Evolutionary conservation across 2,888 invertebrate genomes (phyloP).

Genomic region (Hemicrepidius hirtus): DNA sequence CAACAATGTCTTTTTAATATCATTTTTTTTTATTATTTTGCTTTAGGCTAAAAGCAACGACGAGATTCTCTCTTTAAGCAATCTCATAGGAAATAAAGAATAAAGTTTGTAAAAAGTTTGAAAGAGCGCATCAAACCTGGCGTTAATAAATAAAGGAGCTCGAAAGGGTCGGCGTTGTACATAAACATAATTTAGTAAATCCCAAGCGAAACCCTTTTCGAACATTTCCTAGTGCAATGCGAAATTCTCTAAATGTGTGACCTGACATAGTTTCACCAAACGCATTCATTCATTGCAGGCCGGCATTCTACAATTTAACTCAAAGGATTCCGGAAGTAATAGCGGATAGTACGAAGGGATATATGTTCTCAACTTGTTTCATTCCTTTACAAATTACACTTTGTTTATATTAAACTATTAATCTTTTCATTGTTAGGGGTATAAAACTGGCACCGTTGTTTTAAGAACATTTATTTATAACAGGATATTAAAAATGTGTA

Average conservation of each 20-base stretch:
- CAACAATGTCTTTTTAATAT: slow-evolving; percentile 24
- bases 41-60: slow-evolving; percentile 13
- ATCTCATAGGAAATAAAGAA: slow-evolving; percentile 34
- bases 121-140: slow-evolving; percentile 33
- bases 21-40: slow-evolving; percentile 7
- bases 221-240: slow-evolving; percentile 14
- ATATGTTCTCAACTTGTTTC: background rate
- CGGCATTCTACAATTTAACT: slow-evolving; percentile 16
- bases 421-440: background rate
- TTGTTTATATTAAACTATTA: background rate
- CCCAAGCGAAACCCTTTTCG: slow-evolving; percentile 24
- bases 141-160: slow-evolving; percentile 38
- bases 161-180: slow-evolving; percentile 30
- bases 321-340: slow-evolving; percentile 12
- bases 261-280: slow-evolving; percentile 15
- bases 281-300: slow-evolving; percentile 25
- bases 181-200: slow-evolving; percentile 32
- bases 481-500: no score
- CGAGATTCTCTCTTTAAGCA: slow-evolving; percentile 24
- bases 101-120: slow-evolving; percentile 39
- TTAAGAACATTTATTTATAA: no score
- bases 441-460: no score
- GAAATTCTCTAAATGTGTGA: slow-evolving; percentile 7
- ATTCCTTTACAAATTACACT: background rate
- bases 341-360: background rate